Conservation (phyloP, 2,797 vertebrate species). For the Sebastiscus tertius region DNA sequence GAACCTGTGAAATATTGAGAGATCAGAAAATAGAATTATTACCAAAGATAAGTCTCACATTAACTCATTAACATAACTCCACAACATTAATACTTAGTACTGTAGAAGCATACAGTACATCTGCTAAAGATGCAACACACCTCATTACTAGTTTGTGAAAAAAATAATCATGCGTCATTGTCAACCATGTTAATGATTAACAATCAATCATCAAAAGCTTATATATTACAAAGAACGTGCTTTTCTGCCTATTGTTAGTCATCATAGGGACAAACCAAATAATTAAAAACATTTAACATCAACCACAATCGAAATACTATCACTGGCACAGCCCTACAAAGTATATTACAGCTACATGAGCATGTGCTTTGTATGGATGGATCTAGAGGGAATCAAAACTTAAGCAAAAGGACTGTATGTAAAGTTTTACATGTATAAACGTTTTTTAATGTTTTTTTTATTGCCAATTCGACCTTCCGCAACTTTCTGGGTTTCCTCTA, state of each 20-base stretch:
- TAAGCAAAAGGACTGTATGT: too few species aligned
- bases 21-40: conserved; percentile 7
- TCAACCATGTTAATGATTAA: background rate
- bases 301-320: background rate
- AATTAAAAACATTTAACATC: background rate
- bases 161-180: background rate
- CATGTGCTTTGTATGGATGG: background rate
- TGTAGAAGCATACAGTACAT: background rate
- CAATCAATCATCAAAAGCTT: background rate
- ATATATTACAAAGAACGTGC: background rate
- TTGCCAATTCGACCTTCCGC: too few species aligned
- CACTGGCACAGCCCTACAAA: background rate
- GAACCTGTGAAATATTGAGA: conserved; percentile 76
- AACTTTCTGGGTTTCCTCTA: too few species aligned
- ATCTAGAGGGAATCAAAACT: background rate
- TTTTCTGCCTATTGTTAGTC: too few species aligned
- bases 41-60: background rate
- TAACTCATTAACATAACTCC: background rate
- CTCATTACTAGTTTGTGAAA: background rate
- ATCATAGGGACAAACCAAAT: background rate
- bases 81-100: background rate
- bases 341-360: background rate
- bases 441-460: too few species aligned
- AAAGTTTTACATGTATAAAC: too few species aligned
- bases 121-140: background rate